Base-by-base conservation (phyloP, 2,888 invertebrate species). In the Rhamnusium bicolor region DNA sequence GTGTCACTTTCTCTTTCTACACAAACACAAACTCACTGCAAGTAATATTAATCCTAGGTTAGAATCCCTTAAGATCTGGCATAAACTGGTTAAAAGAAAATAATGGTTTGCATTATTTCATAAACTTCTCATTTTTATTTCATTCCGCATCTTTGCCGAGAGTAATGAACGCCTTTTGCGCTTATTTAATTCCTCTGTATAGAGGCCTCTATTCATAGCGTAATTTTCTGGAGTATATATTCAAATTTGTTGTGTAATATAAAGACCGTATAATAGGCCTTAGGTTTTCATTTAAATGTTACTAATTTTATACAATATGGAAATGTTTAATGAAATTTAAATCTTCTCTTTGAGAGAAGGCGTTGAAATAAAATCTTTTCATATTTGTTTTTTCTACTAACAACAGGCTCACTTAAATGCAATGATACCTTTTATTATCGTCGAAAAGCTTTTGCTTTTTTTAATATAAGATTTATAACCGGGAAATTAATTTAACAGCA, bases 221-320 rank as follows among this genome's bases (percentile, higher is more conserved):
- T 49, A 51, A 63, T 63, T n/a, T 63, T 49, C 63, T 63, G 8
- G 27, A 49, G 49, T 49, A 51, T 27, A 63, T 63, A 63, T 63
- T 63, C 47, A 63, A 63, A 63, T 63, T 49, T 63, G 63, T 63
- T 29, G 24, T 27, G 51, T 8, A 49, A 27, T 49, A 63, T 63
- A 63, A 63, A 16, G 63, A 21, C 14, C 29, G 16, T 51, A 51
- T 63, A 27, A 51, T 63, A 46, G 49, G 63, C 63, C 21, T 32
- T 49, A 63, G 24, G 27, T 51, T 63, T 63, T 49, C 63, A 27
- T 63, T 51, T 24, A 63, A 63, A 63, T 49, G 47, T 27, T 27
- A 51, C 63, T 27, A 63, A 63, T 63, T 63, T 49, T 24, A 51
- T 63, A 63, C 63, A 49, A 27, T 27, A 63, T 18, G 16, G 27